These are phyloP conservation scores for Heterodera filipjevi DNA, from an alignment of 2,888 invertebrate species.

Conservation along the genomic window DNA sequence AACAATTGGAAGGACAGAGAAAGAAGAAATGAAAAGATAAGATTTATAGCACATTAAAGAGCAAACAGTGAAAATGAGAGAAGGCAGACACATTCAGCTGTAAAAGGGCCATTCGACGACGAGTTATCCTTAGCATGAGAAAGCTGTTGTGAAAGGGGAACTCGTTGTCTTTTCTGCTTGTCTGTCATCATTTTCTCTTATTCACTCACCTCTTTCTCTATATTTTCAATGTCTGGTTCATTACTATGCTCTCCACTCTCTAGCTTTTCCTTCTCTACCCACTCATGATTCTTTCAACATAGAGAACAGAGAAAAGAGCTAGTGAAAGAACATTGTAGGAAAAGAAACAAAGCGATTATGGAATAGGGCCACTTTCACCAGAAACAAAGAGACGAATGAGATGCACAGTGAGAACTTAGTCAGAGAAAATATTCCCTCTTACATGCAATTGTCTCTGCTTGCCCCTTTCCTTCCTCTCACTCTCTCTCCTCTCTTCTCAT, in stretches of 20 bases:
- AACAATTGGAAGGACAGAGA: not conserved
- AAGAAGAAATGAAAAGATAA: not conserved
- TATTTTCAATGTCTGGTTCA: not conserved
- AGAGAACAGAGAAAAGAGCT: not conserved
- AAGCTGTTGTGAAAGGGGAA: not conserved
- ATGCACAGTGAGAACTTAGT: too few species aligned
- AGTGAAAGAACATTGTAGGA: too few species aligned
- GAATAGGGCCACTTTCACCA: too few species aligned
- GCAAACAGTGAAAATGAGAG: not conserved
- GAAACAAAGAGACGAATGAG: too few species aligned
- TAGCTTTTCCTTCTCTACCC: too few species aligned
- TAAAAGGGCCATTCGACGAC: not conserved
- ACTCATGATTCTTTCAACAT: too few species aligned
- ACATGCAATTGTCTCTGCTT: too few species aligned
- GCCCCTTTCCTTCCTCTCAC: not conserved
- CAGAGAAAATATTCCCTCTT: too few species aligned
- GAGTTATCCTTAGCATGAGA: not conserved
- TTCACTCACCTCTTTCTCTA: not conserved
- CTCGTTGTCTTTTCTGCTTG: not conserved
- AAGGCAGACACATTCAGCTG: not conserved
- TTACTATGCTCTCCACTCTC: not conserved
- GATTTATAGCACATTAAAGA: not conserved
- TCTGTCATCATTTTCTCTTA: not conserved
- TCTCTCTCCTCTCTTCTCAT: not conserved
- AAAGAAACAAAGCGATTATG: too few species aligned